Conservation (phyloP, 2,113 vertebrate genomes). For the Perccottus glenii region DNA sequence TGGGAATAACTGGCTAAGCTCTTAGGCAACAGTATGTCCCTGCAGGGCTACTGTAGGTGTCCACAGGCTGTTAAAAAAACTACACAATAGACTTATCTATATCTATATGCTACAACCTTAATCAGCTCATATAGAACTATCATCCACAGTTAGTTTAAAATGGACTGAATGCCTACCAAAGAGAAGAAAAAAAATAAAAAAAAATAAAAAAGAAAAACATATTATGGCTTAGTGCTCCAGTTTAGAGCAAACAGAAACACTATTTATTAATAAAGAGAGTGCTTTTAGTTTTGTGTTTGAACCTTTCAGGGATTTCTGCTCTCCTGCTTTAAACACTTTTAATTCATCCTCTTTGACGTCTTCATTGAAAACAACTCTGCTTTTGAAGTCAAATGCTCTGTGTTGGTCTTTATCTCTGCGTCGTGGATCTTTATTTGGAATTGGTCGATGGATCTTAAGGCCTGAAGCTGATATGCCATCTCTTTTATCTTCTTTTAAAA, state of each 20-base stretch:
- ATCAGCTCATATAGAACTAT: no score
- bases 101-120: no score
- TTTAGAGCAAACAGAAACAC: slow-evolving; percentile 11
- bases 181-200: no score
- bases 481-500: slow-evolving; percentile 53
- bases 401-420: slow-evolving; percentile 37
- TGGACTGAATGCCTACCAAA: no score
- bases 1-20: no score
- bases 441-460: slow-evolving; percentile 49
- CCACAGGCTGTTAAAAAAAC: no score
- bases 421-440: slow-evolving; percentile 46
- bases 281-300: slow-evolving; percentile 3
- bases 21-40: no score
- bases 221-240: slow-evolving; percentile 5
- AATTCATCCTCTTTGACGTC: background rate
- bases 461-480: slow-evolving; percentile 29
- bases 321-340: background rate
- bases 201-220: slow-evolving; percentile 1
- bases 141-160: no score
- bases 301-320: background rate
- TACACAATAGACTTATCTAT: no score
- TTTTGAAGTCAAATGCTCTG: slow-evolving; percentile 49
- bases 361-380: slow-evolving; percentile 45
- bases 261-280: background rate
- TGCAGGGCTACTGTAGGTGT: no score